Evolutionary conservation across 2,888 invertebrate species (phyloP), one percentile per base, ranked within the genome.

Genomic region (Tanytarsus gracilentus): DNA sequence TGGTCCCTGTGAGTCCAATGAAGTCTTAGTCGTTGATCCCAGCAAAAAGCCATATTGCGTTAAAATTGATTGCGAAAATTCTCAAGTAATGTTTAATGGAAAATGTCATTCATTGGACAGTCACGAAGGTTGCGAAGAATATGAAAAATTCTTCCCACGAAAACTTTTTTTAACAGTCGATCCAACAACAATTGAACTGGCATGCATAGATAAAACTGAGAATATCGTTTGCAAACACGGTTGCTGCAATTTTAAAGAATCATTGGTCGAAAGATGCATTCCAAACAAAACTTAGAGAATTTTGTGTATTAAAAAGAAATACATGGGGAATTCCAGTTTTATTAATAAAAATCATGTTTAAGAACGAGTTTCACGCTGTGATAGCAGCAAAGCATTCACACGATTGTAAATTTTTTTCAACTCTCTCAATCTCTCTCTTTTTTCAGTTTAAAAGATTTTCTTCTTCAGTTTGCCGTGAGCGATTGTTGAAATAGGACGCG

Each of bases 1-100:
- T 40, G 87, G 86, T 0, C 86, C 86, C 0, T 87, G 87, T 66
- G 64, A 67, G 1, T 56, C 66, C 0, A 74, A 75, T 0, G 68
- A 83, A 61, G 80, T 82, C 66, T 71, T 86, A 23, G 68, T 80
- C 6, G n/a, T 14, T 23, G 44, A 27, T 14, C 16, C 56, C n/a
- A 40, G 26, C 3, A 14, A 76, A 1, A 72, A 81, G 40, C 83
- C 86, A 0, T 71, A 75, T 56, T 87, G 87, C 66, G 73, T 72
- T 3, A 65, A 65, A 21, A 86, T 86, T 72, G 80, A 81, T 0
- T 87, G 87, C 67, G 7, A 33, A 4, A 62, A 66, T 1, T 78
- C 77, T 0, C 65, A 71, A 18, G 78, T 81, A 1, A 67, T 64
- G 65, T 79, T 70, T 9, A 65, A 63, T 27, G 65, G 66, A 11